Percentiles rank a stretch among this genome's conserved stretches.
These are phyloP conservation scores for Drosophila nigricruria DNA, from an alignment of 2,888 invertebrate species.

Conservation along the genomic window DNA sequence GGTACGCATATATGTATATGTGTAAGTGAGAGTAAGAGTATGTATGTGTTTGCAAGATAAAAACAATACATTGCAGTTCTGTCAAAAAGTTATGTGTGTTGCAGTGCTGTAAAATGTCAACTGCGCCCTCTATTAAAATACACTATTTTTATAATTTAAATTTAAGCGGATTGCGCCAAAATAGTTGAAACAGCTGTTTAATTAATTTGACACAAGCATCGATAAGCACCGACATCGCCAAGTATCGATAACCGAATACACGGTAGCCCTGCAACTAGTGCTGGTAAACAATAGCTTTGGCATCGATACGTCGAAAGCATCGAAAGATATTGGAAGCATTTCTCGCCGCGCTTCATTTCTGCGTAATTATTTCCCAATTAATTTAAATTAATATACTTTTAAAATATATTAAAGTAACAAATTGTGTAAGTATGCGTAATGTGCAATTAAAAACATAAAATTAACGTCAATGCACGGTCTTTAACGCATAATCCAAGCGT, in stretches of 20 bases:
- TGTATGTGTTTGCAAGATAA: conserved; percentile 53
- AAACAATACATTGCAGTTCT: conserved; percentile 38
- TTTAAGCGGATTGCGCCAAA: conserved; percentile 12
- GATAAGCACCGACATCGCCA: neutral
- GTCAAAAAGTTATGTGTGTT: conserved; percentile 12
- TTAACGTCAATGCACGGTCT: conserved; percentile 27
- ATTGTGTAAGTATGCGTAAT: conserved; percentile 63
- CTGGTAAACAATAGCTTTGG: conserved; percentile 34
- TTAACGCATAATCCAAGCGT: conserved; percentile 35
- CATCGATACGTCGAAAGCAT: conserved; percentile 53
- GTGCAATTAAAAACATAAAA: conserved; percentile 29
- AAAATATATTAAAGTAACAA: conserved; percentile 43
- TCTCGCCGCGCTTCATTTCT: conserved; percentile 67
- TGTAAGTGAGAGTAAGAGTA: conserved; percentile 17
- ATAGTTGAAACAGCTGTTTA: conserved; percentile 26
- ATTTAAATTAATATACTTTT: conserved; percentile 41
- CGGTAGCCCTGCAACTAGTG: conserved; percentile 28
- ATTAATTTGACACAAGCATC: neutral
- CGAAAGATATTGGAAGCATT: conserved; percentile 55
- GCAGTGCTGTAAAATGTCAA: conserved; percentile 32
- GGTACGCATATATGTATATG: conserved; percentile 5
- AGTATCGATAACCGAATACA: conserved; percentile 28
- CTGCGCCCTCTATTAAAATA: neutral
- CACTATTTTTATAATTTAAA: conserved; percentile 1
- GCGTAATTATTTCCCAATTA: conserved; percentile 69